Base-by-base conservation (phyloP, 2,797 vertebrate genomes). In the Acanthiza pusilla region DNA sequence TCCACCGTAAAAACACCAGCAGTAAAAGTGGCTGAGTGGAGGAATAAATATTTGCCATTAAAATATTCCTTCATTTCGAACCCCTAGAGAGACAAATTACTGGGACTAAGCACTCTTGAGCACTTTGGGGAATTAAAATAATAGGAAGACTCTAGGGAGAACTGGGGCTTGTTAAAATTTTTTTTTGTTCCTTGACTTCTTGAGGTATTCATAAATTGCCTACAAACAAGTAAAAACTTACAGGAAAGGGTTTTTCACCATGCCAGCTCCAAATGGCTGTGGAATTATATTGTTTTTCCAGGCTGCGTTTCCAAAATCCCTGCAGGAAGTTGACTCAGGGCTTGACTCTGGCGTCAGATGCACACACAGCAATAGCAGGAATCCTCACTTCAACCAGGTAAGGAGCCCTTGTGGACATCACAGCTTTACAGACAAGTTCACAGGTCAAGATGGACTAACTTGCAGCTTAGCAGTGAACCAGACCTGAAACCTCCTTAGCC, bases 281-380 rank as follows among this genome's bases (percentile, higher is more conserved):
- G 91, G 91, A 96, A 94, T 96, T 88, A 96, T 25, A 92, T 66
- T 96, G 88, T 95, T 96, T 97, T 96, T 96, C 95, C 96, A 97
- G 77, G 34, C 84, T 96, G 84, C 61, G 75, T 93, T 96, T 95
- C 94, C 95, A 95, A 93, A 93, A 95, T 93, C 72, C 48, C 75
- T 92, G 50, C 94, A 96, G 96, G 94, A 97, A 95, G 81, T 91
- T 97, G 94, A 96, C 67, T 97, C 96, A 93, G 88, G 90, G 34
- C 23, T 94, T 88, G 67, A 89, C 63, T 91, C 67, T 32, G 45
- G 84, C 74, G 84, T 91, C 60, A 73, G 68, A 91, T 74, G 42
- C 84, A 79, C 4, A 36, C 65, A 79, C 4, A 61, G 91, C 68
- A 91, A 38, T 27, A 89, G 61, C 61, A 85, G 55, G 81, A 94